These are phyloP conservation scores for Galbula dea DNA, from an alignment of 2,113 vertebrate genomes.

Conservation along the genomic window DNA sequence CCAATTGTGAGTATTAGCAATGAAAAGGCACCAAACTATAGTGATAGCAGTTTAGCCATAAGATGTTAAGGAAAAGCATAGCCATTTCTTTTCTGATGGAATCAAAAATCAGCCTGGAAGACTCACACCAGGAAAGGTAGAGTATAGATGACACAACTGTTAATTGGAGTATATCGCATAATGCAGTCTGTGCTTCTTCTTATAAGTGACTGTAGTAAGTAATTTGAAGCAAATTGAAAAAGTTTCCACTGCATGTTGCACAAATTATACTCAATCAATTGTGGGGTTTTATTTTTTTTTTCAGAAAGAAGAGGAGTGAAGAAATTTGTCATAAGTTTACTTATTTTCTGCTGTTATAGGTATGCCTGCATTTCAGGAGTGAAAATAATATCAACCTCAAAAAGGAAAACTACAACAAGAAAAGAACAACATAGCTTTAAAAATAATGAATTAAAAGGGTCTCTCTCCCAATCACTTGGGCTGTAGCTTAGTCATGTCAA, in stretches of 20 bases:
- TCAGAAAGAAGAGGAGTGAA: not conserved
- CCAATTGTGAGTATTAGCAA: slow-evolving; percentile 12
- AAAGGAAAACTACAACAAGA: not conserved
- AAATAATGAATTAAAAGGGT: slow-evolving; percentile 74
- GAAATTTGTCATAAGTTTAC: not conserved
- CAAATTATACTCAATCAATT: not conserved
- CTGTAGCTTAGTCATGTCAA: slow-evolving; percentile 80
- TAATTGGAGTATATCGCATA: not conserved
- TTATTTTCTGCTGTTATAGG: not conserved
- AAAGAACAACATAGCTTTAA: slow-evolving; percentile 35
- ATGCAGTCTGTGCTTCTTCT: not conserved
- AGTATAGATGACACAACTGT: not conserved
- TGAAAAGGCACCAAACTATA: slow-evolving; percentile 8
- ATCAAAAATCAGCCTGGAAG: not conserved
- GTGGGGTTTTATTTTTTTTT: not conserved
- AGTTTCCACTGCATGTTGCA: not conserved
- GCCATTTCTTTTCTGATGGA: not conserved
- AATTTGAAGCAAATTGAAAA: not conserved
- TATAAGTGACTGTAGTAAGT: not conserved
- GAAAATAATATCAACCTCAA: not conserved
- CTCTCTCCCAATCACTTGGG: slow-evolving; percentile 74
- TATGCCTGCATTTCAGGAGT: not conserved
- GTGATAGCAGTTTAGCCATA: not conserved
- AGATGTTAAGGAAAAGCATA: slow-evolving; percentile 7
- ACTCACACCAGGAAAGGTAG: not conserved